phyloP scores from a whole-genome alignment of 1,140 invertebrate species.

The Drosophila parabipectinata region DNA sequence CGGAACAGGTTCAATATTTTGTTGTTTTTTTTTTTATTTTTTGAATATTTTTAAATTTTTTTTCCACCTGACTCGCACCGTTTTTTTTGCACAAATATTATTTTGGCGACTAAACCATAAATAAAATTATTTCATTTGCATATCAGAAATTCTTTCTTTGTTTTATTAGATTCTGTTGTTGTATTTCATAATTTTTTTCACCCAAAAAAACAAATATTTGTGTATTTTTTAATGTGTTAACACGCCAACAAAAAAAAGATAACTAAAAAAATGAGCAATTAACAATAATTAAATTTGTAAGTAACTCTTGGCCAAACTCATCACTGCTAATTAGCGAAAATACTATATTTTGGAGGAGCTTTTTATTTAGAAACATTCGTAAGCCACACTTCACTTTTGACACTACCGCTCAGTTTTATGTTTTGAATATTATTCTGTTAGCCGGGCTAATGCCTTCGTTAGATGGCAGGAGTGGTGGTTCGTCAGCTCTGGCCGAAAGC shows the following conservation, averaged over 20 bases:
- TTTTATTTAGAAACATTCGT: not conserved
- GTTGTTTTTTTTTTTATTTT: slow-evolving; percentile 13
- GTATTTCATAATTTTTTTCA: slow-evolving; percentile 47
- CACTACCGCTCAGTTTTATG: slow-evolving; percentile 22
- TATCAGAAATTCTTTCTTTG: slow-evolving; percentile 26
- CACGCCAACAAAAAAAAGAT: slow-evolving; percentile 17
- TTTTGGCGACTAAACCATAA: slow-evolving; percentile 37
- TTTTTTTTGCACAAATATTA: slow-evolving; percentile 34
- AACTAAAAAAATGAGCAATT: slow-evolving; percentile 18
- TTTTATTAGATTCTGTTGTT: slow-evolving; percentile 9
- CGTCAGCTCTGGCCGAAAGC: slow-evolving; percentile 74
- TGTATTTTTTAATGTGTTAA: not conserved
- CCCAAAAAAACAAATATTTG: slow-evolving; percentile 11
- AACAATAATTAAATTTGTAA: slow-evolving; percentile 25
- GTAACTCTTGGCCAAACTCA: slow-evolving; percentile 9
- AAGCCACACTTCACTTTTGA: not conserved
- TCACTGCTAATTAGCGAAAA: slow-evolving; percentile 14
- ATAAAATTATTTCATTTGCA: slow-evolving; percentile 38
- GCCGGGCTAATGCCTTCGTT: slow-evolving; percentile 14
- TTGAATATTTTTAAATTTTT: not conserved
- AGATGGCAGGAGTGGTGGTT: slow-evolving; percentile 6
- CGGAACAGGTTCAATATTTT: slow-evolving; percentile 46
- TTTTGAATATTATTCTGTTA: slow-evolving; percentile 15
- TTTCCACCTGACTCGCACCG: not conserved
- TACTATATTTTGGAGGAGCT: not conserved